Conservation (phyloP, 2,113 vertebrate species). For the Heloderma charlesbogerti region DNA sequence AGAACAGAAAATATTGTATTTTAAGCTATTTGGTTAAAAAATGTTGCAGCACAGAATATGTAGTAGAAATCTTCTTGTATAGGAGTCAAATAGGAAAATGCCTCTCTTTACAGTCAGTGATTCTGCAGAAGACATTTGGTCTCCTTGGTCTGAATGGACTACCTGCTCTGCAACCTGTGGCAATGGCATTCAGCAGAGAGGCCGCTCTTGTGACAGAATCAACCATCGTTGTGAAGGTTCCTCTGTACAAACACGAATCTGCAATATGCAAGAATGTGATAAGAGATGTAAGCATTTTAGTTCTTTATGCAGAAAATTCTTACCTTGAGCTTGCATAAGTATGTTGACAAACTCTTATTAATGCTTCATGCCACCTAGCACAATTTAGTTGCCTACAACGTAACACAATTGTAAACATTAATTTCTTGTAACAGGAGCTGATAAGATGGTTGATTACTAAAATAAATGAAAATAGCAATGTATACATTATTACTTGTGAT, state of each 20-base stretch:
- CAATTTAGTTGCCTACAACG: not conserved
- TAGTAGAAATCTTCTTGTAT: not conserved
- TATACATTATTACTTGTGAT: not conserved
- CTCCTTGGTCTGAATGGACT: slow-evolving; percentile 99
- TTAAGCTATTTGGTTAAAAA: not conserved
- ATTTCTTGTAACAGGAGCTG: slow-evolving; percentile 10
- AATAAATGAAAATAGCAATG: not conserved
- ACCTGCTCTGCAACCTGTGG: slow-evolving; percentile 95
- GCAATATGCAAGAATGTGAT: slow-evolving; percentile 95
- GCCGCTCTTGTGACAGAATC: slow-evolving; percentile 97
- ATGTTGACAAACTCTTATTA: not conserved
- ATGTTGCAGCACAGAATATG: not conserved
- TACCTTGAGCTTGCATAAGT: not conserved
- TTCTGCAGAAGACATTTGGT: slow-evolving; percentile 92
- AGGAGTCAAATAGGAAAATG: not conserved
- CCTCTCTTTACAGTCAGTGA: slow-evolving; percentile 79
- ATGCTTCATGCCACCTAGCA: not conserved
- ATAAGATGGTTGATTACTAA: not conserved
- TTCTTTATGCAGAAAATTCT: fast-evolving
- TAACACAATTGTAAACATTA: not conserved
- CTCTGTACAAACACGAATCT: slow-evolving; percentile 97
- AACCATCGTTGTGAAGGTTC: slow-evolving; percentile 96
- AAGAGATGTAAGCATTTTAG: slow-evolving; percentile 91
- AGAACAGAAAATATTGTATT: not conserved
- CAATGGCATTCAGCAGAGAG: slow-evolving; percentile 95